Conservation (phyloP, 2,888 invertebrate genomes). For the Rhogogaster chlorosoma region DNA sequence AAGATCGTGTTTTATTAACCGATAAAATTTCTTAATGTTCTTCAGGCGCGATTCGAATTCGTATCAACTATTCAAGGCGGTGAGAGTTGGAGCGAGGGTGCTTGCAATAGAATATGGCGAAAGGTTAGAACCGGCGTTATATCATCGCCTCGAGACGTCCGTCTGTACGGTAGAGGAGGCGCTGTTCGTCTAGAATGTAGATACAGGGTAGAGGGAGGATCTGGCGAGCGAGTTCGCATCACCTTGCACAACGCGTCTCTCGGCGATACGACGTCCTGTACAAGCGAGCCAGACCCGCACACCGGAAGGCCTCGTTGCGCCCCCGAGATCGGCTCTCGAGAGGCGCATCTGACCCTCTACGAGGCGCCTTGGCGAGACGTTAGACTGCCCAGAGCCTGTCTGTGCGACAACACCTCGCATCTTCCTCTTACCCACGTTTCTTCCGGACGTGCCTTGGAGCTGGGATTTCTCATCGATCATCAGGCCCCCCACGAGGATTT, state of each 20-base stretch:
- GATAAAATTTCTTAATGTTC: slow-evolving; percentile 25
- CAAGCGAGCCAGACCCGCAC: slow-evolving; percentile 86
- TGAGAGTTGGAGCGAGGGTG: slow-evolving; percentile 80
- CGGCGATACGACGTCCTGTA: slow-evolving; percentile 84
- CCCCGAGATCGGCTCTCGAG: slow-evolving; percentile 68
- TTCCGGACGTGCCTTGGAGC: slow-evolving; percentile 85
- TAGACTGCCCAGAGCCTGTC: slow-evolving; percentile 86
- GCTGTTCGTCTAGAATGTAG: slow-evolving; percentile 87
- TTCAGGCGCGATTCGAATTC: slow-evolving; percentile 86
- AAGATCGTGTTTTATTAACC: not conserved
- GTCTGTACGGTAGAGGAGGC: slow-evolving; percentile 92
- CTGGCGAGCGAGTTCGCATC: slow-evolving; percentile 84
- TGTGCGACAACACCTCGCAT: slow-evolving; percentile 87
- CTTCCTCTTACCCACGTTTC: slow-evolving; percentile 84
- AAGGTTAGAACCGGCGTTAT: slow-evolving; percentile 83
- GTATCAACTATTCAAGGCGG: slow-evolving; percentile 90
- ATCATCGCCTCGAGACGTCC: slow-evolving; percentile 86
- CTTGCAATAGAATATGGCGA: slow-evolving; percentile 83
- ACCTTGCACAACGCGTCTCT: slow-evolving; percentile 87
- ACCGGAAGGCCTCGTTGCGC: slow-evolving; percentile 84
- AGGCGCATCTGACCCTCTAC: slow-evolving; percentile 81
- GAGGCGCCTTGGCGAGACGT: slow-evolving; percentile 88
- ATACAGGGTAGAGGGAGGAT: slow-evolving; percentile 86
- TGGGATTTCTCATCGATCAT: slow-evolving; percentile 87
- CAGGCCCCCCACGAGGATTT: slow-evolving; percentile 91